Percentiles rank a stretch among this genome's conserved stretches.
phyloP scores from a whole-genome alignment of 2,113 vertebrate species.

The Malurus cyaneus region DNA sequence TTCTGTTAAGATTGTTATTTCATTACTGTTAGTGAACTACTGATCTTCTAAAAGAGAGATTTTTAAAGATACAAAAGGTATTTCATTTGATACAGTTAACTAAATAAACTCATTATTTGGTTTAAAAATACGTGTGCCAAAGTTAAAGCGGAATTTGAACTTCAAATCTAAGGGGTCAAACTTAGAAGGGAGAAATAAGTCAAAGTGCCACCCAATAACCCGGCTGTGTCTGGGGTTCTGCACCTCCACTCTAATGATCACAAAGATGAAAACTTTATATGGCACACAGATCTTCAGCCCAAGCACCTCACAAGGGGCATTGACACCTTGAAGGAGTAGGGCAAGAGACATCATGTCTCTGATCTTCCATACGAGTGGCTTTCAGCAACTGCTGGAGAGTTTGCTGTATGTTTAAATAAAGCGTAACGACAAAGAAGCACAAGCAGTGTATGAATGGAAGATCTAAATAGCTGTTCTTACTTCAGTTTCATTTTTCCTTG shows the following conservation, averaged over 20 bases:
- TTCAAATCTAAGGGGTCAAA: slow-evolving; percentile 9
- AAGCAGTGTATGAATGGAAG: background rate
- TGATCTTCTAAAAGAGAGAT: background rate
- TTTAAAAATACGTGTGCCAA: background rate
- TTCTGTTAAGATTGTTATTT: slow-evolving; percentile 45
- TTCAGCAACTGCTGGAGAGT: background rate
- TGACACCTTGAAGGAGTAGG: slow-evolving; percentile 12
- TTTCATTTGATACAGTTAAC: slow-evolving; percentile 32
- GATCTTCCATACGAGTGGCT: background rate
- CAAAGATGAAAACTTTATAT: background rate
- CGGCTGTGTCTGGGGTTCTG: background rate
- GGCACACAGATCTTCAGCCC: background rate
- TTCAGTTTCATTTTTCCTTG: background rate
- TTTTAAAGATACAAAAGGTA: slow-evolving; percentile 17
- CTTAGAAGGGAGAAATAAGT: background rate
- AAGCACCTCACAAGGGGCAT: background rate
- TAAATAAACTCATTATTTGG: slow-evolving; percentile 18
- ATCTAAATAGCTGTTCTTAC: background rate
- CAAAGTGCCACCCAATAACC: background rate
- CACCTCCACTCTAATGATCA: background rate
- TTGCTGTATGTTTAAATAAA: background rate
- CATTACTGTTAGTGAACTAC: background rate
- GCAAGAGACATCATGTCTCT: background rate
- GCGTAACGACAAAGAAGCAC: background rate
- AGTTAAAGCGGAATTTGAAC: slow-evolving; percentile 23